Conservation (phyloP, 2,888 invertebrate genomes). For the Drosophila melanosoma region DNA sequence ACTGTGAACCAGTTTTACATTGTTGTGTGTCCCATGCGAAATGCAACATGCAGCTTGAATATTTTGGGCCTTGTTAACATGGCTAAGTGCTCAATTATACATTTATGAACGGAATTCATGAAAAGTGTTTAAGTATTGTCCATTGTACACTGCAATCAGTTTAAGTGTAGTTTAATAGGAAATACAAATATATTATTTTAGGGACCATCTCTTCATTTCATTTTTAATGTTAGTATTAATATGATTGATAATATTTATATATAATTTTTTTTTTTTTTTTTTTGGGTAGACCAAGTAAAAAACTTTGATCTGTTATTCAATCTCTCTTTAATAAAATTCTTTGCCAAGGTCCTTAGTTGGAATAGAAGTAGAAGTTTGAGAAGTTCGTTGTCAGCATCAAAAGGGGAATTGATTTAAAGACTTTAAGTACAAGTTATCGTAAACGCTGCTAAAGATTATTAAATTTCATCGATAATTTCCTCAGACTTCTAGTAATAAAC, state of each 20-base stretch:
- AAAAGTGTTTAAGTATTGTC: not conserved
- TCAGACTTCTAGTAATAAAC: not conserved
- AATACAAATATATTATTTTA: not conserved
- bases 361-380: not conserved
- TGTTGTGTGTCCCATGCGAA: not conserved
- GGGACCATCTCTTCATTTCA: not conserved
- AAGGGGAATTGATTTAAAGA: not conserved
- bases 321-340: too few species aligned
- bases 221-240: not conserved
- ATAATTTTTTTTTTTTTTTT: too few species aligned
- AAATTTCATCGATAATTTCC: not conserved
- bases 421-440: not conserved
- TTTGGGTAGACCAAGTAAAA: too few species aligned
- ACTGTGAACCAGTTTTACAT: slow-evolving; percentile 40
- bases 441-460: not conserved
- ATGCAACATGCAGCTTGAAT: not conserved
- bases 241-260: not conserved
- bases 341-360: not conserved
- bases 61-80: not conserved
- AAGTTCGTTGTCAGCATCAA: not conserved
- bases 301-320: too few species aligned
- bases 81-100: not conserved
- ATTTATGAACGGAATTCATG: not conserved
- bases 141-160: not conserved
- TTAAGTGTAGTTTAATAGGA: not conserved